These are phyloP conservation scores for Oreortyx pictus DNA, from an alignment of 2,797 vertebrate species.

Conservation along the genomic window DNA sequence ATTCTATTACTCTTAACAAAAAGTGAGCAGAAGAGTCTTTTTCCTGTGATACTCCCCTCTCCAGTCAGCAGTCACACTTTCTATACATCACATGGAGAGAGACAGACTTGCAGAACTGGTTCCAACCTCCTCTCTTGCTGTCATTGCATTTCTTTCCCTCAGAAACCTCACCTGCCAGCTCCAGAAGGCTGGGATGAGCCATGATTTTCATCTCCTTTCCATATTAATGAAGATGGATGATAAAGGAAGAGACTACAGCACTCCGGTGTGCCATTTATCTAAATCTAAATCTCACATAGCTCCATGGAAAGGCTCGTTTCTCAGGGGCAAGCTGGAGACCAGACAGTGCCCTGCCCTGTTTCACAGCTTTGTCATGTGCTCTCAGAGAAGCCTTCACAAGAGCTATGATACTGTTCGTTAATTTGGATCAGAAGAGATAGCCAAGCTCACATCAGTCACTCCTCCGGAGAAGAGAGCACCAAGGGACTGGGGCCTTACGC, in stretches of 20 bases:
- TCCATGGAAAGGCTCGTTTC: neutral
- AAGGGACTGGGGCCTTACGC: neutral
- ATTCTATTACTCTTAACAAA: no score
- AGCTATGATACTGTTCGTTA: neutral
- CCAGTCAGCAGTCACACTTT: neutral
- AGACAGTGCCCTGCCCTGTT: neutral
- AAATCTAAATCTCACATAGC: neutral
- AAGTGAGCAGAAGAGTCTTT: neutral
- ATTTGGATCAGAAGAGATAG: neutral
- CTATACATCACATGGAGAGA: neutral
- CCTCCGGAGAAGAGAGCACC: neutral
- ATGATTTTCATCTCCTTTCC: neutral
- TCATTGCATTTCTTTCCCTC: accelerated
- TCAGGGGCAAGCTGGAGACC: neutral
- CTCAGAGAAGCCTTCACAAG: neutral
- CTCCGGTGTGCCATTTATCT: accelerated
- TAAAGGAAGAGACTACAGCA: accelerated
- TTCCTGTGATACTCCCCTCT: neutral
- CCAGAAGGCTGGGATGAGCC: neutral
- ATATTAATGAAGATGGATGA: neutral
- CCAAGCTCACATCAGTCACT: neutral
- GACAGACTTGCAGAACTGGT: neutral
- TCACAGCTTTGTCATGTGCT: accelerated
- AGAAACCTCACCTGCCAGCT: neutral
- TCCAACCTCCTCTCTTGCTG: neutral